Base-by-base conservation (phyloP, 2,888 invertebrate genomes). In the Lasioglossum villosulum region DNA sequence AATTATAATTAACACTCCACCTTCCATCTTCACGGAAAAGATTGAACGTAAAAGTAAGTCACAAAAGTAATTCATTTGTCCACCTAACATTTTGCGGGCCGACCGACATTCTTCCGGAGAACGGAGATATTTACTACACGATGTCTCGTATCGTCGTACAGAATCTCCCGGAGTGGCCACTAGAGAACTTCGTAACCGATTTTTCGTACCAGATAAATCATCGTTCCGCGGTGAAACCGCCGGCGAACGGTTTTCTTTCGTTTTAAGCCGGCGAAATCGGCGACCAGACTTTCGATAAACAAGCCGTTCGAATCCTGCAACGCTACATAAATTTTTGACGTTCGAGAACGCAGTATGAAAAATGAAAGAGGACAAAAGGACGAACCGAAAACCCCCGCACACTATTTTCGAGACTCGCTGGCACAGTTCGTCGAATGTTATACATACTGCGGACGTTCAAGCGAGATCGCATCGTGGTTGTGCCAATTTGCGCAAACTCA, bases 171-270 rank as follows among this genome's bases (percentile, higher is more conserved):
- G 4, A 8, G n/a, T 16, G 72, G 42, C 39, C 37, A 68, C 19
- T 48, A 42, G 10, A 52, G 19, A 73, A 73, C 42, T 73, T 72
- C 10, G 19, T 42, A 42, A 79, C 52, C 48, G 72, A 73, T 6
- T 68, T 74, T 12, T n/a, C 39, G 30, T 30, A 4, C 14, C 5
- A n/a, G 27, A 81, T 37, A 63, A 27, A 63, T 72, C 12, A 19
- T 37, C 0, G n/a, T n/a, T 42, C 8, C 12, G 68, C 10, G 23
- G 1, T 16, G 34, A 68, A 37, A 10, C 37, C 1, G 23, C 23
- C 37, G 23, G 10, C 5, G 23, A 66, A 19, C 34, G 1, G 10
- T 34, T 68, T 23, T 5, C 37, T 23, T 8, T 4, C 23, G 34
- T 37, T n/a, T n/a, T 0, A 12, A 56, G 56, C n/a, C 56, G 56